Percentiles rank a stretch among this genome's conserved stretches.
phyloP scores from a whole-genome alignment of 2,113 vertebrate genomes.

The Gallinago media region DNA sequence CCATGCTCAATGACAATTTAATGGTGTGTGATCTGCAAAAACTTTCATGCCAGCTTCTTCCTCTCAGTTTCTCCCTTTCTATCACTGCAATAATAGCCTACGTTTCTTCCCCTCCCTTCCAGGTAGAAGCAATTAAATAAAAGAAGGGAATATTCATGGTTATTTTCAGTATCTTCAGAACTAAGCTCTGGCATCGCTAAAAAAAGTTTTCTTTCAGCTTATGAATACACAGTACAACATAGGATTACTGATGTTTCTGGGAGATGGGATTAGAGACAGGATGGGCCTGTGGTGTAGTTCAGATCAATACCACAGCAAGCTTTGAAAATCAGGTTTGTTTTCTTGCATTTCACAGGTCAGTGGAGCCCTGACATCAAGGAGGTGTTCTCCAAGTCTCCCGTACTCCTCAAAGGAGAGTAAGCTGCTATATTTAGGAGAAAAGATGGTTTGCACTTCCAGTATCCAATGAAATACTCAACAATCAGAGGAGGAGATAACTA shows the following conservation, averaged over 20 bases:
- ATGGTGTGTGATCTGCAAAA: slow-evolving; percentile 3
- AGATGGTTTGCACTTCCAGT: background rate
- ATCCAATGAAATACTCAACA: background rate
- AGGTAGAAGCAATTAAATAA: background rate
- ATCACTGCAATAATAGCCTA: background rate
- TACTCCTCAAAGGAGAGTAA: background rate
- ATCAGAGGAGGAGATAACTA: background rate
- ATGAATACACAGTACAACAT: background rate
- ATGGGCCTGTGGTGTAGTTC: background rate
- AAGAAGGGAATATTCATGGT: background rate
- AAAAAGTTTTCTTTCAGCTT: background rate
- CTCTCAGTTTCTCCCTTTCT: background rate
- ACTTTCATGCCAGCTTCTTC: background rate
- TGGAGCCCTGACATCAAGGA: background rate
- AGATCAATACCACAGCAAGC: background rate
- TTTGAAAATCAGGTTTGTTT: background rate
- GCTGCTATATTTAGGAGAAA: background rate
- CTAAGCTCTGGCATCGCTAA: background rate
- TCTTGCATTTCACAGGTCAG: background rate
- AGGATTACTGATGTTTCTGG: background rate
- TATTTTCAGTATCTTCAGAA: slow-evolving; percentile 4
- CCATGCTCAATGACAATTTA: background rate
- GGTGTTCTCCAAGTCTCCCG: background rate
- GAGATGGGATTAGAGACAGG: background rate
- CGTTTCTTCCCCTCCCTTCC: background rate